phyloP scores from a whole-genome alignment of 92 coral and sea anemone species.

The Paramuricea clavata region DNA sequence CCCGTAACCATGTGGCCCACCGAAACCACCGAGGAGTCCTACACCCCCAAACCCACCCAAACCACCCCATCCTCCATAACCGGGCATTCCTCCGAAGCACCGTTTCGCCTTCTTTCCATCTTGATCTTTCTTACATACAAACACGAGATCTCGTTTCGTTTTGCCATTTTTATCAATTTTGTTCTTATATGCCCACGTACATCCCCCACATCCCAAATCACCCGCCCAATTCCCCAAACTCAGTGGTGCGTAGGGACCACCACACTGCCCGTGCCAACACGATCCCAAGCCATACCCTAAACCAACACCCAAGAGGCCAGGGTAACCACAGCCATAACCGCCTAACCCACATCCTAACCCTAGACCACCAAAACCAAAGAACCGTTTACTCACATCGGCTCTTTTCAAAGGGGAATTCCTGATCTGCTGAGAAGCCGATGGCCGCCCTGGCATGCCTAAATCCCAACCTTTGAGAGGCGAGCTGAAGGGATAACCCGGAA shows the following conservation, averaged over 20 bases:
- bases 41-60: slow-evolving; percentile 79
- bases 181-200: slow-evolving; percentile 46
- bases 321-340: slow-evolving; percentile 68
- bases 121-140: slow-evolving; percentile 62
- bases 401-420: slow-evolving; percentile 24
- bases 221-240: slow-evolving; percentile 63
- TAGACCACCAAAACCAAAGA: slow-evolving; percentile 64
- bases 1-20: slow-evolving; percentile 58
- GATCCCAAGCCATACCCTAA: slow-evolving; percentile 54
- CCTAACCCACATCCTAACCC: slow-evolving; percentile 75
- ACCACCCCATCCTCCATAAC: slow-evolving; percentile 78
- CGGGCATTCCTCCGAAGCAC: slow-evolving; percentile 77
- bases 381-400: slow-evolving; percentile 25
- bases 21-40: slow-evolving; percentile 67
- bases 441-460: not conserved
- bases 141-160: slow-evolving; percentile 68
- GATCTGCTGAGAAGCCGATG: not conserved
- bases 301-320: slow-evolving; percentile 56
- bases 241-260: slow-evolving; percentile 56
- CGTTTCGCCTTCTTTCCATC: slow-evolving; percentile 61
- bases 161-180: slow-evolving; percentile 53
- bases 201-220: slow-evolving; percentile 56
- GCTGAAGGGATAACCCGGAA: slow-evolving; percentile 49
- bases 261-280: slow-evolving; percentile 64
- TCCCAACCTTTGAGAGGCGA: slow-evolving; percentile 38